Conservation (phyloP, 1,140 invertebrate genomes). For the Drosophila equinoxialis region DNA sequence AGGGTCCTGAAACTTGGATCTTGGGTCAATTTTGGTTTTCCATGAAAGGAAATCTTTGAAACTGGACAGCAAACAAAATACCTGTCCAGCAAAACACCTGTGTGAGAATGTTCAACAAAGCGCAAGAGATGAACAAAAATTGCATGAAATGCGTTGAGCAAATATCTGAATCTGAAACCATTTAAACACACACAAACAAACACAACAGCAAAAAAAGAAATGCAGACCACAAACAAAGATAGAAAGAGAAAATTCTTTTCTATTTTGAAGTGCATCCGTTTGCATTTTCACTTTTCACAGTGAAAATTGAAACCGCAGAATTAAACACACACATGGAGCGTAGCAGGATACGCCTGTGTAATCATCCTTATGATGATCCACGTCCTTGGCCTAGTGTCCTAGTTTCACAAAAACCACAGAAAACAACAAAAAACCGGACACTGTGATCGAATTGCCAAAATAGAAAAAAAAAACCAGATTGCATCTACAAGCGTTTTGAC, state of each 20-base stretch:
- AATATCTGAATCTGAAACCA: constrained; percentile 64
- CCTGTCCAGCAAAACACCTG: constrained; percentile 54
- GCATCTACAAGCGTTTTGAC: constrained; percentile 23
- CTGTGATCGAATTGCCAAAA: constrained; percentile 66
- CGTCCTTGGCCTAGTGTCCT: constrained; percentile 59
- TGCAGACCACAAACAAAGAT: constrained; percentile 44
- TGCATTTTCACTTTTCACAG: constrained; percentile 77
- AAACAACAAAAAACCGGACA: constrained; percentile 71
- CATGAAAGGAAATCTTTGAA: constrained; percentile 54
- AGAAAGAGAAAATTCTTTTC: constrained; percentile 21
- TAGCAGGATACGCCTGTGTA: constrained; percentile 63
- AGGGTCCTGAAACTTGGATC: neutral
- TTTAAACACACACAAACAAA: constrained; percentile 56
- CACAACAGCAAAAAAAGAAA: constrained; percentile 31
- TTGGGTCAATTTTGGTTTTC: neutral
- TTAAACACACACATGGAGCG: constrained; percentile 36
- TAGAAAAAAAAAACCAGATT: constrained; percentile 32
- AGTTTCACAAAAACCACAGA: constrained; percentile 38
- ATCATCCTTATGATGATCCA: constrained; percentile 30
- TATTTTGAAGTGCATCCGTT: constrained; percentile 68
- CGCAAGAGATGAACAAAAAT: constrained; percentile 70
- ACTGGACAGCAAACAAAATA: constrained; percentile 69
- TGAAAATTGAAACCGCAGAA: constrained; percentile 72
- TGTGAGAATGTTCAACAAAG: constrained; percentile 78
- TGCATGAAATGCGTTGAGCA: constrained; percentile 62